phyloP scores from a whole-genome alignment of 2,888 invertebrate genomes.

The Tinea semifulvella region DNA sequence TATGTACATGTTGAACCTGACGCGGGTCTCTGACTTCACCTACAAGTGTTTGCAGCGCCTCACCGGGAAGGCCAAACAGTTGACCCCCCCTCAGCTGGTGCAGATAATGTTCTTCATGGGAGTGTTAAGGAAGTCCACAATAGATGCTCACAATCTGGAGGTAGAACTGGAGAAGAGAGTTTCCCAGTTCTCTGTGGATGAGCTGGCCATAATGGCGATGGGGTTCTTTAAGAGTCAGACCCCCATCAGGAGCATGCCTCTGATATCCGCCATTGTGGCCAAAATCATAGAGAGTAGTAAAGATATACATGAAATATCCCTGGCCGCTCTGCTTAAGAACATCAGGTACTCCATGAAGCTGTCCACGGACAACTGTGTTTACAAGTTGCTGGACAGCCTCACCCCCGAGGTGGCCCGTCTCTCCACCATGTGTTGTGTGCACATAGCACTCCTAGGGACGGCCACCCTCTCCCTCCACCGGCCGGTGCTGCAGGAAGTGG shows the following conservation, averaged over 20 bases:
- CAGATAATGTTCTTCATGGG: constrained; percentile 75
- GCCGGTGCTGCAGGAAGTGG: constrained; percentile 45
- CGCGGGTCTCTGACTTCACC: constrained; percentile 64
- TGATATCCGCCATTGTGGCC: constrained; percentile 60
- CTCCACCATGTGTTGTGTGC: constrained; percentile 70
- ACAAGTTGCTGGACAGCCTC: constrained; percentile 61
- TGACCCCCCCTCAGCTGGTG: constrained; percentile 70
- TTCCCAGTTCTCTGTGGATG: constrained; percentile 67
- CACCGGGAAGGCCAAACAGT: constrained; percentile 61
- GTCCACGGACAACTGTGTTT: constrained; percentile 48
- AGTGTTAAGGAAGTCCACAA: constrained; percentile 58
- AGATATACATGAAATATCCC: constrained; percentile 69
- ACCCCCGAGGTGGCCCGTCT: constrained; percentile 65
- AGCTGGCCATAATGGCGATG: constrained; percentile 76
- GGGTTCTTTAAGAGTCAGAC: constrained; percentile 82
- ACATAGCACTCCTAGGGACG: constrained; percentile 71
- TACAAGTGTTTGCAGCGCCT: constrained; percentile 61
- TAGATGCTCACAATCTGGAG: constrained; percentile 74
- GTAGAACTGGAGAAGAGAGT: constrained; percentile 57
- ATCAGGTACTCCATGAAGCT: constrained; percentile 67
- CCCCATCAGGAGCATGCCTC: constrained; percentile 57
- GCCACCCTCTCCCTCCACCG: constrained; percentile 44
- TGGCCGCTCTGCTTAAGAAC: constrained; percentile 72
- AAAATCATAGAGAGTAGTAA: constrained; percentile 58
- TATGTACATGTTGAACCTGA: constrained; percentile 70